Percentiles rank a stretch among this genome's conserved stretches.
Evolutionary conservation across 2,797 vertebrate genomes (phyloP).

Genomic region (Neoniphon sammara): DNA sequence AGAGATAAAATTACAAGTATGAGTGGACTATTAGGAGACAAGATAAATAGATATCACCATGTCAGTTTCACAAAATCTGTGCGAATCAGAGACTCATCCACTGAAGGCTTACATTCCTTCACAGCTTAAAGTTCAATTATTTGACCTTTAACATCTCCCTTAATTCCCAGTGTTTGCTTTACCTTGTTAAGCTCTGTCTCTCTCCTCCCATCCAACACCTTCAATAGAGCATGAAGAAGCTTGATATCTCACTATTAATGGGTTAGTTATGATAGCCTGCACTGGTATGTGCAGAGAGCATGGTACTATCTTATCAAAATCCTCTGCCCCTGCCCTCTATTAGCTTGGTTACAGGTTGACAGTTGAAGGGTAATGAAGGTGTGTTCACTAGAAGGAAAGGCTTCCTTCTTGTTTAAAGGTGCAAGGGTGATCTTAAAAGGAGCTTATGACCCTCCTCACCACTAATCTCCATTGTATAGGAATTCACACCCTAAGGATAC

Average conservation of each 20-base stretch:
- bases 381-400: constrained; percentile 52
- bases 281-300: constrained; percentile 25
- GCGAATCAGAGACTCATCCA: constrained; percentile 37
- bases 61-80: constrained; percentile 21
- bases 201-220: constrained; percentile 53
- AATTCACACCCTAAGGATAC: constrained; percentile 80
- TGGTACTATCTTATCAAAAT: constrained; percentile 30
- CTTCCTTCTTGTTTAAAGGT: constrained; percentile 60
- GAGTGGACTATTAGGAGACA: background rate
- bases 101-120: constrained; percentile 67
- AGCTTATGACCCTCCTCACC: constrained; percentile 60
- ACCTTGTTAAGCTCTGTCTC: constrained; percentile 70
- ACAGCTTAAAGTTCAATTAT: constrained; percentile 77
- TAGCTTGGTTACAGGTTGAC: constrained; percentile 50
- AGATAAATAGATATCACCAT: constrained; percentile 14
- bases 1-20: background rate
- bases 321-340: constrained; percentile 38
- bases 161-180: constrained; percentile 75
- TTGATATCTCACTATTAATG: constrained; percentile 59
- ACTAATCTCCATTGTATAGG: constrained; percentile 77
- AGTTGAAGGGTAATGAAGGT: constrained; percentile 51
- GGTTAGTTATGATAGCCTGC: constrained; percentile 26
- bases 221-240: constrained; percentile 65
- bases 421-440: constrained; percentile 62
- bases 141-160: constrained; percentile 76